Conservation (phyloP, 1,140 invertebrate species). For the Musca domestica region DNA sequence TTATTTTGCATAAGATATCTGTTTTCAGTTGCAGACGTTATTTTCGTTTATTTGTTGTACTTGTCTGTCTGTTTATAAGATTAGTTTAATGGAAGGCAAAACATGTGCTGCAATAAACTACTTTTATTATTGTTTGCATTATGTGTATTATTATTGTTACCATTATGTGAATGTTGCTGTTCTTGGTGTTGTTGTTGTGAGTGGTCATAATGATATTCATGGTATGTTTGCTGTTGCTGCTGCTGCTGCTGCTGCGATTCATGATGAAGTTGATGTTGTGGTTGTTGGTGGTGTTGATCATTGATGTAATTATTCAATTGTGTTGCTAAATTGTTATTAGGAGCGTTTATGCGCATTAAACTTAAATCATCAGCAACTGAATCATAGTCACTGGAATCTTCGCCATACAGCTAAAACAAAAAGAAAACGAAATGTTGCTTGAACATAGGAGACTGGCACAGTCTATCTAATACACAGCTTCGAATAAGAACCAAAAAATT, state of each 20-base stretch:
- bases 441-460: no score
- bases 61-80: conserved; percentile 24
- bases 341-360: conserved; percentile 51
- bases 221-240: conserved; percentile 34
- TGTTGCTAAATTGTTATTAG: conserved; percentile 43
- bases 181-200: conserved; percentile 33
- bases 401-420: conserved; percentile 47
- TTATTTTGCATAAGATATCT: not conserved
- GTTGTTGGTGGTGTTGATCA: conserved; percentile 37
- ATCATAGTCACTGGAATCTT: conserved; percentile 68
- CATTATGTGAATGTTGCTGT: conserved; percentile 40
- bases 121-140: conserved; percentile 59
- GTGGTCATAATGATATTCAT: conserved; percentile 30
- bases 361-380: conserved; percentile 63
- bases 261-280: conserved; percentile 24
- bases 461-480: no score
- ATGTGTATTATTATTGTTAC: conserved; percentile 53
- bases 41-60: conserved; percentile 32
- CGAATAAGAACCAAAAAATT: no score
- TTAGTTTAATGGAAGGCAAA: conserved; percentile 77
- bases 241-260: conserved; percentile 30
- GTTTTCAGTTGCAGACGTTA: not conserved
- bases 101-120: conserved; percentile 74
- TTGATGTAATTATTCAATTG: conserved; percentile 34
- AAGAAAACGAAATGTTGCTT: not conserved